Base-by-base conservation (phyloP, 2,888 invertebrate species). In the Dryomyza anilis region DNA sequence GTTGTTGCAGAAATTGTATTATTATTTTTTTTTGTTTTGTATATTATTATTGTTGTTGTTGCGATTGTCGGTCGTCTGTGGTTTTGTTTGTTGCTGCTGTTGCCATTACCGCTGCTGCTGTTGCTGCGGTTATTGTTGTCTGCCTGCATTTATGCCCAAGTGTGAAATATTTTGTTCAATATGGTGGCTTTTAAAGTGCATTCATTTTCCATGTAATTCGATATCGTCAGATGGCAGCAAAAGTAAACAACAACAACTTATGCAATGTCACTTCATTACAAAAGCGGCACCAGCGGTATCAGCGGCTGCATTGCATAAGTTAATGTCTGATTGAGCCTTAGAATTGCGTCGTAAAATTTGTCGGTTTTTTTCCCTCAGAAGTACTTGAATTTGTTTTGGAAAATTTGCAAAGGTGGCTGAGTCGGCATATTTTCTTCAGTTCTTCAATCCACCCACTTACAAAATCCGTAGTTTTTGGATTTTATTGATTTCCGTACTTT, bases 101-200 rank as follows among this genome's bases (percentile, higher is more conserved):
- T 21, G 33, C 14, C 8, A 16, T 52, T 52, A 52, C 5, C 16
- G 8, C 19, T 36, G 7, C 7, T 21, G 27, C 19, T 29, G 29
- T 29, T 61, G 21, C 59, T 64, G 64, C 57, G 30, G 56, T 50
- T 65, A 50, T 57, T 65, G 43, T 64, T 52, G 63, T 57, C 55
- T 23, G 53, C 39, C 58, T 63, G 56, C 63, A 48, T 57, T 63
- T 46, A 27, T 27, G 33, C 45, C 43, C 19, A 65, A 65, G 64
- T 65, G 64, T 64, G 59, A 65, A 60, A 39, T 58, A 52, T 64
- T 58, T 58, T 58, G 58, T 43, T 60, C 60, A 65, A 25, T 60
- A 30, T 43, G 60, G n/a, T 53, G 55, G 16, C 43, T 58, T 58
- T 46, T 58, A 27, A 57, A 58, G 58, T 58, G 50, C 30, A 43